Evolutionary conservation across 1,140 invertebrate species (phyloP).

Genomic region (Brachionus calyciflorus): DNA sequence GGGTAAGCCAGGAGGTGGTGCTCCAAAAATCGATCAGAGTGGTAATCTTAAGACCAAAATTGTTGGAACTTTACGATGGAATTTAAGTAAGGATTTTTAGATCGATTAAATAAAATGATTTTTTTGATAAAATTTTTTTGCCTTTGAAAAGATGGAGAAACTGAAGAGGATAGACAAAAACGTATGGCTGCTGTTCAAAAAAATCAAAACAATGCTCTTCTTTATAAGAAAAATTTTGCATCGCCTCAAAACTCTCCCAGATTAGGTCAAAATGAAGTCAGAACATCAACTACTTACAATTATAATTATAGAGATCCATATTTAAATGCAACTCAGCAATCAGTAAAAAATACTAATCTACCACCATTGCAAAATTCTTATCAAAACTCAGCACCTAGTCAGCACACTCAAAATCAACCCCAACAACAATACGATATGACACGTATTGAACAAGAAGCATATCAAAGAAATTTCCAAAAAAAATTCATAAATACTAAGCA

Average conservation of each 20-base stretch:
- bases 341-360: neutral
- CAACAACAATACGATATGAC: slow-evolving; percentile 14
- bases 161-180: slow-evolving; percentile 32
- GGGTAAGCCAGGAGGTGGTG: slow-evolving; percentile 45
- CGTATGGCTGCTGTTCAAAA: neutral
- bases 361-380: neutral
- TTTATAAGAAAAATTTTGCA: slow-evolving; percentile 1
- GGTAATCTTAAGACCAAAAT: slow-evolving; percentile 27
- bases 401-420: neutral
- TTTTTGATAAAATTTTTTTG: neutral
- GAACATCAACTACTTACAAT: slow-evolving; percentile 31
- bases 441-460: slow-evolving; percentile 27
- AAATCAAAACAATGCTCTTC: slow-evolving; percentile 23
- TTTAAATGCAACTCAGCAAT: neutral
- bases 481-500: neutral
- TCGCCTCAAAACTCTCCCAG: slow-evolving; percentile 17
- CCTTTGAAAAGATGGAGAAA: slow-evolving; percentile 25
- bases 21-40: slow-evolving; percentile 30
- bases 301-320: slow-evolving; percentile 40
- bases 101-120: neutral
- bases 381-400: slow-evolving; percentile 1
- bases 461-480: slow-evolving; percentile 23
- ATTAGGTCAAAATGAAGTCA: neutral
- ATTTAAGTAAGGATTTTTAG: slow-evolving; percentile 12
- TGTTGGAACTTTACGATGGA: slow-evolving; percentile 41